A percentile compares a stretch with the other conserved stretches of the same genome.
These are phyloP conservation scores for Pollenia angustigena DNA, from an alignment of 2,888 invertebrate species.

Conservation along the genomic window DNA sequence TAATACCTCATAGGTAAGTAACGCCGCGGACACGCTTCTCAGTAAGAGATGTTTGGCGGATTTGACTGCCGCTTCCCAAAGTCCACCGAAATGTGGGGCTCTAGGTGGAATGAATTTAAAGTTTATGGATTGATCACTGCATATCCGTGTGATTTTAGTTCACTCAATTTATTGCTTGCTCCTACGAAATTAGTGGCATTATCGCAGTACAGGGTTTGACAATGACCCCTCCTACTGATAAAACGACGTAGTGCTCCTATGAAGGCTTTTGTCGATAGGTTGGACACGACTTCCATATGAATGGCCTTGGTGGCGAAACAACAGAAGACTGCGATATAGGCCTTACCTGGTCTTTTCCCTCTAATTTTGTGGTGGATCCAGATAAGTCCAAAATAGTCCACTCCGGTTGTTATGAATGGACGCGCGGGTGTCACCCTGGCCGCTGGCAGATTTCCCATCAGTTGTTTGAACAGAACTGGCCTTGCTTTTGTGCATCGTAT, in stretches of 20 bases:
- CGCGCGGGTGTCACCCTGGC: neutral
- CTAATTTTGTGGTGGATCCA: neutral
- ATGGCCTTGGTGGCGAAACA: slow-evolving; percentile 1
- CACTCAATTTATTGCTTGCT: no score
- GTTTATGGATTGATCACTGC: no score
- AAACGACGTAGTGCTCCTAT: no score
- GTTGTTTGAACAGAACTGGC: neutral
- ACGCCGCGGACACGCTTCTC: no score
- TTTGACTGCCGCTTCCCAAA: neutral
- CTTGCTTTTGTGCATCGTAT: neutral
- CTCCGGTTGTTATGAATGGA: neutral
- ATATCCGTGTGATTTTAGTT: no score
- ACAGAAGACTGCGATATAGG: neutral
- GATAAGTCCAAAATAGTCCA: neutral
- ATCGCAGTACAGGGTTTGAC: no score
- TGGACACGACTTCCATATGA: neutral
- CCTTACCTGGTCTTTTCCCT: neutral
- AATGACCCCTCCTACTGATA: no score
- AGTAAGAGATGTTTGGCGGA: neutral
- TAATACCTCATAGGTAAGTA: no score
- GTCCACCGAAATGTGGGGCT: slow-evolving; percentile 1
- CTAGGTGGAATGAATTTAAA: slow-evolving; percentile 1
- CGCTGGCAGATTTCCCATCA: neutral
- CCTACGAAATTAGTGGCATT: no score
- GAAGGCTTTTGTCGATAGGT: no score